Conservation (phyloP, 2,113 vertebrate genomes). For the Menidia beryllina region DNA sequence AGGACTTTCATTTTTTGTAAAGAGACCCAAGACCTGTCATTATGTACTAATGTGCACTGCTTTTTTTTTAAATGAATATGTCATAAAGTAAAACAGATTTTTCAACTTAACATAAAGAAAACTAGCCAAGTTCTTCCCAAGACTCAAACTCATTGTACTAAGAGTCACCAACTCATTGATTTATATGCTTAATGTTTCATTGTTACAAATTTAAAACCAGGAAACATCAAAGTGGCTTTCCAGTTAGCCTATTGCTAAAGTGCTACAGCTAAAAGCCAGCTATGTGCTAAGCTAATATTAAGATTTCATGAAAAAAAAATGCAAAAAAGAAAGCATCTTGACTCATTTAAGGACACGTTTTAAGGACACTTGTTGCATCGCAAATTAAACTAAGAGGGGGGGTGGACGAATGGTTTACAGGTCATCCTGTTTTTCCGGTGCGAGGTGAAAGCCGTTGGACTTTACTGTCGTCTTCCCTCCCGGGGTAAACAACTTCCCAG, state of each 20-base stretch:
- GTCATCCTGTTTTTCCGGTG: constrained; percentile 8
- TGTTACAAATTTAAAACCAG: neutral
- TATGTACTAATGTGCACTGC: neutral
- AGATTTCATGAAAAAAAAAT: neutral
- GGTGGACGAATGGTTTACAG: constrained; percentile 4
- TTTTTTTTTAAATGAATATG: neutral
- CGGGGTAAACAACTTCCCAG: constrained; percentile 47
- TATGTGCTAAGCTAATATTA: neutral
- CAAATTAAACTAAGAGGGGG: neutral
- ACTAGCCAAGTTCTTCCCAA: neutral
- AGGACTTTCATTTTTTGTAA: too few relatives aligned
- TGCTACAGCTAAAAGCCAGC: too few relatives aligned
- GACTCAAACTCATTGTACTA: neutral
- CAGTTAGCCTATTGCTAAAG: neutral
- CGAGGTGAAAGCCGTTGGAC: constrained; percentile 14
- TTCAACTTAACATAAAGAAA: neutral
- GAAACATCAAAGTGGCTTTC: neutral
- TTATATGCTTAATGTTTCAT: neutral
- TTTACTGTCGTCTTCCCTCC: constrained; percentile 20
- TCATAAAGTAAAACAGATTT: neutral
- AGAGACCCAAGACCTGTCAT: too few relatives aligned
- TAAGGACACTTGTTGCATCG: neutral
- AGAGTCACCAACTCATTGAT: neutral
- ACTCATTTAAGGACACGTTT: neutral
- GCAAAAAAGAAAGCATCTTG: neutral